Evolutionary conservation across 2,797 vertebrate genomes (phyloP).

Genomic region (Notamacropus eugenii): DNA sequence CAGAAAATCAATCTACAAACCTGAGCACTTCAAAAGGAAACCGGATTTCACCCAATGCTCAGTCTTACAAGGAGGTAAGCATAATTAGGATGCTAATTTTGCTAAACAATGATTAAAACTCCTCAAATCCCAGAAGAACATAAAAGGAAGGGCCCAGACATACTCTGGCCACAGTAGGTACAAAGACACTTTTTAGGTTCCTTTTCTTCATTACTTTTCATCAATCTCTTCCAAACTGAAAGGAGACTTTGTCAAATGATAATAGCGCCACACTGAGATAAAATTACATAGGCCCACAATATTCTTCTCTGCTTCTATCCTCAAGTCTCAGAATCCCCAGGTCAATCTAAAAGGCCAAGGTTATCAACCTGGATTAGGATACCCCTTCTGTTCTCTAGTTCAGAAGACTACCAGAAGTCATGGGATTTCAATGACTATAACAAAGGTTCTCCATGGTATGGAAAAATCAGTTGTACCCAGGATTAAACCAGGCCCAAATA

Average conservation of each 20-base stretch:
- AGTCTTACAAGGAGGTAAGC: slow-evolving; percentile 43
- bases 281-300: background rate
- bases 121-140: slow-evolving; percentile 55
- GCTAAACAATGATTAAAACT: slow-evolving; percentile 62
- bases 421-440: background rate
- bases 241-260: background rate
- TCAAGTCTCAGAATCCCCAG: background rate
- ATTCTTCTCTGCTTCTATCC: background rate
- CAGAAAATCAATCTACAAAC: slow-evolving; percentile 67
- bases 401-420: slow-evolving; percentile 5
- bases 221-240: slow-evolving; percentile 9
- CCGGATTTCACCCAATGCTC: slow-evolving; percentile 55
- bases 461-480: background rate
- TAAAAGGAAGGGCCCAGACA: slow-evolving; percentile 38
- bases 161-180: slow-evolving; percentile 36
- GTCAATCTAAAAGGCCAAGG: background rate
- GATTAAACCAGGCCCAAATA: background rate
- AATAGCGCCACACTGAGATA: slow-evolving; percentile 14
- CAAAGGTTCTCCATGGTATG: background rate
- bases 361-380: background rate
- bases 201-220: background rate
- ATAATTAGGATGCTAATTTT: slow-evolving; percentile 63
- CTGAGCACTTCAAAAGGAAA: slow-evolving; percentile 63
- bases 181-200: slow-evolving; percentile 11
- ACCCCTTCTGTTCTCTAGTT: background rate